Evolutionary conservation across 2,888 invertebrate genomes (phyloP), one percentile per base, ranked within the genome.

Genomic region (Rhamnusium bicolor): DNA sequence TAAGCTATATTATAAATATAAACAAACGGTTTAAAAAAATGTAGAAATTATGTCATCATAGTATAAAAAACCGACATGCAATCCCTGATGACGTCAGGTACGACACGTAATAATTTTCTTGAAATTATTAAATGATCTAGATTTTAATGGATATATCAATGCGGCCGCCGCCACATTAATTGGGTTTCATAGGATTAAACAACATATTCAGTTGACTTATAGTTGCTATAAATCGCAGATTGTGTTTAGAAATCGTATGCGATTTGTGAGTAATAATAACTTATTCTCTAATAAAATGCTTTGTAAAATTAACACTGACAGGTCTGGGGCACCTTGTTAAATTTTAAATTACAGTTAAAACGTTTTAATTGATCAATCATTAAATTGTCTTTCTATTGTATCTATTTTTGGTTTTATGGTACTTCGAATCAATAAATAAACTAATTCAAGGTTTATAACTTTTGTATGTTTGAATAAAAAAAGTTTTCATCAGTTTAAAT

Each of bases 31-130:
- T n/a, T 18, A 74, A 78, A 65, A 76, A 80, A 78, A 76, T 69
- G 67, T 68, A 70, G 70, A 61, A 76, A 79, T 81, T 81, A 82
- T 79, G 79, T 80, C 80, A 82, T 80, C 80, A 54, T 53, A 32
- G 16, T 18, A 71, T 72, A 75, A 74, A 76, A 74, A 62, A 68
- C 72, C 71, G 63, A 73, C 70, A 65, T 62, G 60, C 61, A 71
- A 74, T 65, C 71, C 53, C 49, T 54, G 71, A 74, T 81, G 79
- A 79, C 79, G 76, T 80, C 79, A 79, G 73, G 69, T 77, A 70
- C 69, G 56, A 68, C 61, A 69, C 51, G 73, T 66, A 72, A 74
- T 71, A 71, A 72, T 74, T 76, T 66, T 69, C 66, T 66, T 67
- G 72, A 67, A 67, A 67, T 49, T 49, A 51, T 27, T 29, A 65